Evolutionary conservation across 2,113 vertebrate genomes (phyloP).

Genomic region (chimpanzee (Pan troglodytes)): NHGRI_mPanTro3-v2.1_pri NC_072404.2:152996501-152997000

Average conservation of each 20-base stretch:
- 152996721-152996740: not conserved
- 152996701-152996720: not conserved
- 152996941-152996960: not conserved
- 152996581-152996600: not conserved
- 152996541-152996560: not conserved
- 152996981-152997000: not conserved
- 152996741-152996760: not conserved
- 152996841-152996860: not conserved
- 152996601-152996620: not conserved
- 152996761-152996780: not conserved
- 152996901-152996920: not conserved
- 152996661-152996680: not conserved
- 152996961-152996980: not conserved
- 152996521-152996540: not conserved
- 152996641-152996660: constrained; percentile 18
- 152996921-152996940: not conserved
- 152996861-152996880: not conserved
- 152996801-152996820: not conserved
- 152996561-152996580: not conserved
- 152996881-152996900: not conserved
- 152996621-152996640: not conserved
- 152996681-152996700: not conserved
- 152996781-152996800: not conserved
- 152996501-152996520: not conserved
- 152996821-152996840: not conserved